These are phyloP conservation scores for Eupeodes luniger DNA, from an alignment of 2,888 invertebrate species.

Conservation along the genomic window DNA sequence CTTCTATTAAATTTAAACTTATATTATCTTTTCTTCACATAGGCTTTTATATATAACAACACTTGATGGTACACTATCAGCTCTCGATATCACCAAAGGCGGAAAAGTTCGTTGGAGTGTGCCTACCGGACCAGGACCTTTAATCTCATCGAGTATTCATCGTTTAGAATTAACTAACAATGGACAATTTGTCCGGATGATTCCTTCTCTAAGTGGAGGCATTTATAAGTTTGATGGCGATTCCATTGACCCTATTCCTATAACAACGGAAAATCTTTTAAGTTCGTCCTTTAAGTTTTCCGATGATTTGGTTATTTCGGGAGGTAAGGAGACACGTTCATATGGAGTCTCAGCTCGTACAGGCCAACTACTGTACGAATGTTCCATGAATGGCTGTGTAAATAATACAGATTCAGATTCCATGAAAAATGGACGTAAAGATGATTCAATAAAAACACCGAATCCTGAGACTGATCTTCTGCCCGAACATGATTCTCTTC, in stretches of 20 bases:
- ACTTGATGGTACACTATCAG: conserved; percentile 94
- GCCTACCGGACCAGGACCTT: conserved; percentile 89
- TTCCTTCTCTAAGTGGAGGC: conserved; percentile 96
- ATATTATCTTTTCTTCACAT: conserved; percentile 10
- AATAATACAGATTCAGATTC: conserved; percentile 87
- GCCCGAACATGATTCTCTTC: conserved; percentile 80
- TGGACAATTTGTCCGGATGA: conserved; percentile 94
- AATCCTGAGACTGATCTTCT: conserved; percentile 29
- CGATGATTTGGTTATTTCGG: conserved; percentile 93
- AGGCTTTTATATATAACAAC: conserved; percentile 94
- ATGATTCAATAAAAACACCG: conserved; percentile 47
- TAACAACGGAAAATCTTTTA: conserved; percentile 93
- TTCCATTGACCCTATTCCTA: conserved; percentile 93
- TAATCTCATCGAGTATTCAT: conserved; percentile 95
- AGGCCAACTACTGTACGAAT: conserved; percentile 91
- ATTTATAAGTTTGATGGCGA: conserved; percentile 96
- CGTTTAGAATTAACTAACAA: conserved; percentile 92
- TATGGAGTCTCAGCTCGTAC: conserved; percentile 92
- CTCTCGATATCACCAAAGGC: conserved; percentile 89
- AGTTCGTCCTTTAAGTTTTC: conserved; percentile 94
- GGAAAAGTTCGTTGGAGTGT: conserved; percentile 92
- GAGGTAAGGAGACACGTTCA: conserved; percentile 94
- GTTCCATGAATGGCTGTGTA: conserved; percentile 89
- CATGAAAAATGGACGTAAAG: conserved; percentile 73
- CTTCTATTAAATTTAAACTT: not conserved